Evolutionary conservation across 1,140 invertebrate species (phyloP).

Genomic region (Marisa cornuarietis): DNA sequence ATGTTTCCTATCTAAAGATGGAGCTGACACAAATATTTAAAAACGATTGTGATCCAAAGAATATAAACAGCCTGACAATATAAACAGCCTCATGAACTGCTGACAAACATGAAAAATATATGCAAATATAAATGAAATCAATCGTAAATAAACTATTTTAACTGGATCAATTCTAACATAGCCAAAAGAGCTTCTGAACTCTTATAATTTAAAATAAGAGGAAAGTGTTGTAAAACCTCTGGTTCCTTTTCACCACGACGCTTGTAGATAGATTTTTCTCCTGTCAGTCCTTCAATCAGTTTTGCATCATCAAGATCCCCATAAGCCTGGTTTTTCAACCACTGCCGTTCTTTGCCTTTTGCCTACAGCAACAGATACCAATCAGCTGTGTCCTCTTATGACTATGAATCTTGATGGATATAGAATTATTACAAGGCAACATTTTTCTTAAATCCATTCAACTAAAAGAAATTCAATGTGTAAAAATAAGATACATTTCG

Average conservation of each 20-base stretch:
- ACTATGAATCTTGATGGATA: no score
- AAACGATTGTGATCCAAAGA: background rate
- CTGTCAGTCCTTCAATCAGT: conserved; percentile 91
- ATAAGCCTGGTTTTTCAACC: conserved; percentile 80
- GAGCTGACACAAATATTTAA: background rate
- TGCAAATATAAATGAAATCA: no score
- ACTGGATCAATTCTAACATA: no score
- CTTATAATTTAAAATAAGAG: background rate
- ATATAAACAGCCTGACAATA: no score
- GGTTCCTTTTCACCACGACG: conserved; percentile 78
- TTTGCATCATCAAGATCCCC: conserved; percentile 96
- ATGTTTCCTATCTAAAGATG: background rate
- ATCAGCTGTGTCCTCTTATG: no score
- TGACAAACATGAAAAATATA: no score
- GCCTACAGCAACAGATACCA: conserved; percentile 74
- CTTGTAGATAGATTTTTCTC: conserved; percentile 91
- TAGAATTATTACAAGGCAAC: no score
- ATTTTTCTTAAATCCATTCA: no score
- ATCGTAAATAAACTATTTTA: no score
- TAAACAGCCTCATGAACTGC: no score
- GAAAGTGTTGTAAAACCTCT: conserved; percentile 51
- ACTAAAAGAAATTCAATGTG: no score
- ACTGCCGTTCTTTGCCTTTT: conserved; percentile 92
- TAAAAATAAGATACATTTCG: background rate
- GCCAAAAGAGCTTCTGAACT: conserved; percentile 44